These are phyloP conservation scores for Argopecten irradians DNA, from an alignment of 1,140 invertebrate species.

Conservation along the genomic window DNA sequence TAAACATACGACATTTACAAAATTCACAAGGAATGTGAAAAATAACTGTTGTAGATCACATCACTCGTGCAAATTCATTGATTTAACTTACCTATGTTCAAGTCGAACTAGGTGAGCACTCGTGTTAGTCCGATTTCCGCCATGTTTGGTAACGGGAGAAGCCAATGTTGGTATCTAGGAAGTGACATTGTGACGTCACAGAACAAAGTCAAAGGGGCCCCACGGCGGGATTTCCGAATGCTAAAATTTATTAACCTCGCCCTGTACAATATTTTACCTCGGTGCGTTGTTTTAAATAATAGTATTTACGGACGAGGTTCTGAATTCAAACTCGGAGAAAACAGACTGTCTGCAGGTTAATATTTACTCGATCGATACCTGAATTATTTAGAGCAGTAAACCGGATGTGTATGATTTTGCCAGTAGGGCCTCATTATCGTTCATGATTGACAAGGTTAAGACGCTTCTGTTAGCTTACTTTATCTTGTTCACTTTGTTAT, in stretches of 20 bases:
- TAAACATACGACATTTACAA: background rate
- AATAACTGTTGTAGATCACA: background rate
- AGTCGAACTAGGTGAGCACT: background rate
- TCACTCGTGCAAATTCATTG: background rate
- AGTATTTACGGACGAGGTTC: no score
- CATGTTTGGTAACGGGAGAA: slow-evolving; percentile 20
- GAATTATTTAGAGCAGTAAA: background rate
- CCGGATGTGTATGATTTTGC: background rate
- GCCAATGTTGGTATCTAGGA: slow-evolving; percentile 15
- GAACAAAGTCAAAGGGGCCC: background rate
- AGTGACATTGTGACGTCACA: slow-evolving; percentile 15
- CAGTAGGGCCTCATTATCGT: background rate
- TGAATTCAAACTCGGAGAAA: no score
- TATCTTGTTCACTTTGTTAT: slow-evolving; percentile 17
- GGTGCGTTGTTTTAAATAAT: no score
- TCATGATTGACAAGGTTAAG: background rate
- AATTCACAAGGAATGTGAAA: background rate
- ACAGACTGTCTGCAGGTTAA: background rate
- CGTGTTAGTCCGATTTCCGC: background rate
- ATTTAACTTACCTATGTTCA: background rate
- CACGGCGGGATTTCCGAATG: background rate
- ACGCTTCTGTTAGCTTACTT: background rate
- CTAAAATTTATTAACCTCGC: no score
- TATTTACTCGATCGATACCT: background rate
- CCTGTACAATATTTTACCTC: no score